Evolutionary conservation across 2,888 invertebrate species (phyloP), one percentile per base, ranked within the genome.

Genomic region (Entomobrya multifasciata): DNA sequence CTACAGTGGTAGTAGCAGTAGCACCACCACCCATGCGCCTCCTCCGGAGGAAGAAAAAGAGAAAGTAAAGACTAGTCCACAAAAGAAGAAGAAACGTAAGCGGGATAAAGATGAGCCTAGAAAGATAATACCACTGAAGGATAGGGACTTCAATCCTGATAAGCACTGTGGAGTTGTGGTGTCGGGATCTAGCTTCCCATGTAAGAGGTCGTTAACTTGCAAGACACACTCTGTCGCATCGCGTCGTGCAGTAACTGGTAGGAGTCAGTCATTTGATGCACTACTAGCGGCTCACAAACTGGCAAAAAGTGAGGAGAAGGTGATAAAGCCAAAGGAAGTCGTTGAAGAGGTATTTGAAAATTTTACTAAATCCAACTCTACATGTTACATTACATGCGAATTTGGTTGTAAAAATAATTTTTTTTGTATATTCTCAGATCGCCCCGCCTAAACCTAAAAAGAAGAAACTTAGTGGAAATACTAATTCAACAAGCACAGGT

Each of bases 131-230:
- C 91, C 90, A 44, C 77, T 92, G 90, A 89, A 91, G 92, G 93
- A 93, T 91, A 94, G 96, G 87, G 95, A 96, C 92, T 97, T 96
- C 93, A 96, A 97, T 92, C 95, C 96, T 20, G 95, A 97, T 92
- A 95, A 95, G 90, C 97, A 97, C 92, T 97, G 97, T 92, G 97
- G 97, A 1, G 96, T 96, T 17, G 93, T 94, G 90, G 95, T 92
- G 1, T 90, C 92, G 25, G 96, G 95, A 89, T 95, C 94, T 88
- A 94, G 94, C 4, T 95, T 95, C 91, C 96, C 96, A 0, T 97
- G 97, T 92, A 96, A 96, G 76, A 93, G 96, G 87, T 96, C 96
- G 22, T 94, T 96, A 82, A 96, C 96, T 0, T 94, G 94, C 91
- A 94, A 93, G 92, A 93, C 93, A 8, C 94, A 94, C 92, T 95